Base-by-base conservation (phyloP, 1,140 invertebrate genomes). In the Amyelois transitella region DNA sequence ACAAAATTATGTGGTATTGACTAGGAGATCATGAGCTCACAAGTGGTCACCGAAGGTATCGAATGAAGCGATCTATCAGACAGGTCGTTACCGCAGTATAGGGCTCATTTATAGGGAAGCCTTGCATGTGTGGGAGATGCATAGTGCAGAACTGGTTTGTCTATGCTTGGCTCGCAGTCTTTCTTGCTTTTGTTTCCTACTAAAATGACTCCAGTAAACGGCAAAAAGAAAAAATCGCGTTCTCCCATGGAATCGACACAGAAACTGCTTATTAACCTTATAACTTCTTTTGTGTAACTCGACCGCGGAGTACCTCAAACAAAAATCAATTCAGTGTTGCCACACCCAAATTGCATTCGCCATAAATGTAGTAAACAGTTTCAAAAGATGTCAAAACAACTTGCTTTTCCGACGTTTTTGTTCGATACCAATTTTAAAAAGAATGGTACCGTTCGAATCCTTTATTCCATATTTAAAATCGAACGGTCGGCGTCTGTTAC, bases 21-120 rank as follows among this genome's bases (percentile, higher is more conserved):
- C 32, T 48, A 63, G 62, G 64, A 53, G 55, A 61, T 57, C 61
- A 71, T 62, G 55, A 66, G 62, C 60, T 51, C 58, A 47, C 60
- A 62, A 62, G 67, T 67, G 60, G 63, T 62, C 53, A 67, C 63
- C 54, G 50, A 55, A 61, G 73, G 75, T 83, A 81, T 86, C 80
- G 59, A 70, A 82, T 86, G 77, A 82, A 82, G 77, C 75, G 75
- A 80, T 76, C 72, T 79, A 77, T 80, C 72, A 71, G 64, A 50
- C 64, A 55, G 64, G 60, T 68, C 64, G 71, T 72, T 70, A 84
- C 81, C 81, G 68, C 78, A 82, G n/a, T n/a, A n/a, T n/a, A n/a
- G 54, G 60, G 53, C 64, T 50, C 44, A 38, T 38, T 38, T 38
- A 38, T 66, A 72, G 73, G 65, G 81, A 86, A 86, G 72, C 81